Evolutionary conservation across 2,888 invertebrate genomes (phyloP), one percentile per base, ranked within the genome.

Genomic region (Protonemura montana): DNA sequence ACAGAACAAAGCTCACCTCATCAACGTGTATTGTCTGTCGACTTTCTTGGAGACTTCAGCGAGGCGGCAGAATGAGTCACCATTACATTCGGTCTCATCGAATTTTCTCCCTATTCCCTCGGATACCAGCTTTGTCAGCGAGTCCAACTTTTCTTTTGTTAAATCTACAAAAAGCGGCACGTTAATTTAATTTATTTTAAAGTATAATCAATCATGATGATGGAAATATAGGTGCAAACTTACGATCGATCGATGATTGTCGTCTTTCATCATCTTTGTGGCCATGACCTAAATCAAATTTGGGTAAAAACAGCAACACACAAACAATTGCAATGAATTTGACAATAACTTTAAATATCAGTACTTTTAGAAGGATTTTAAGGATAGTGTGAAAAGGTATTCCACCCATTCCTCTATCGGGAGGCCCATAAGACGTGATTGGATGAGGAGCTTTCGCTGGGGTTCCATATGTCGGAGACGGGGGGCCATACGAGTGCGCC

Each of bases 341-440:
- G 87, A 97, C 94, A 85, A 96, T 94, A 91, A 96, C 95, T 91
- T 97, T 97, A 90, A 97, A 96, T 89, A 97, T 94, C 3, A 96
- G 91, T 85, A 96, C 90, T 90, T 97, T 97, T 59, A 96, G 91
- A 86, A 96, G 89, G 87, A 96, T 93, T 91, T 96, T 96, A 30
- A 89, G 87, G n/a, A 89, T 81, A 3, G 88, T 88, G 29, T 88
- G 88, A 42, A 89, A 85, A 16, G 88, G 80, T 83, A 81, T 78
- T 0, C 84, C 29, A 26, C 25, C 76, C 59, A 84, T 28, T 21
- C 59, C 76, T 10, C 84, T 76, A 28, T 76, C 16, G 28, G 84
- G 84, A 1, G 59, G 81, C 10, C 81, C 81, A 29, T 81, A 81
- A 6, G 78, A 27, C 26, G 78, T 27, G 26, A 78, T 78, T 27